Conservation (phyloP, 2,113 vertebrate species). For the Tonatia bakeri region DNA sequence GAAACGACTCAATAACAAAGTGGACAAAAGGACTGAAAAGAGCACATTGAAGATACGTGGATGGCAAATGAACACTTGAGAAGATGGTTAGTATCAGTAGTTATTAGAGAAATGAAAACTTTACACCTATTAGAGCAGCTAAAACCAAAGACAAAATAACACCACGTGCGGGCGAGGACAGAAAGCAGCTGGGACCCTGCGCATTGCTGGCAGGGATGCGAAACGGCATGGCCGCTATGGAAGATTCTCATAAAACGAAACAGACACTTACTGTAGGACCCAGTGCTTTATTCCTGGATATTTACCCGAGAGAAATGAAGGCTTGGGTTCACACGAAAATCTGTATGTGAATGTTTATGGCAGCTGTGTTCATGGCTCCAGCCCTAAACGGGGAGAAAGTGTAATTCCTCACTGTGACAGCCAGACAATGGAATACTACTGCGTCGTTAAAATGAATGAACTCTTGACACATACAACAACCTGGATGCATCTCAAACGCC, state of each 20-base stretch:
- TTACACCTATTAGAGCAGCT: neutral
- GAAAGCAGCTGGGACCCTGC: fast-evolving
- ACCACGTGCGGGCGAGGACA: neutral
- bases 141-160: neutral
- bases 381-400: neutral
- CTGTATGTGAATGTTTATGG: neutral
- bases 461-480: fast-evolving
- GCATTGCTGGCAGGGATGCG: fast-evolving
- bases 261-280: neutral
- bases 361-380: neutral
- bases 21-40: neutral
- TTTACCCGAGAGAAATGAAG: neutral
- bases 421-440: neutral
- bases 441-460: neutral
- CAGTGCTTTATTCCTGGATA: too few species aligned
- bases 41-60: fast-evolving
- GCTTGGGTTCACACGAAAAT: neutral
- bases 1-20: neutral
- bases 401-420: neutral
- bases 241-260: neutral
- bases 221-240: fast-evolving
- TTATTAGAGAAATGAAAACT: neutral
- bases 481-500: neutral
- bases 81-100: neutral
- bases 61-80: neutral